Conservation (phyloP, 2,113 vertebrate genomes). For the Columba livia region DNA sequence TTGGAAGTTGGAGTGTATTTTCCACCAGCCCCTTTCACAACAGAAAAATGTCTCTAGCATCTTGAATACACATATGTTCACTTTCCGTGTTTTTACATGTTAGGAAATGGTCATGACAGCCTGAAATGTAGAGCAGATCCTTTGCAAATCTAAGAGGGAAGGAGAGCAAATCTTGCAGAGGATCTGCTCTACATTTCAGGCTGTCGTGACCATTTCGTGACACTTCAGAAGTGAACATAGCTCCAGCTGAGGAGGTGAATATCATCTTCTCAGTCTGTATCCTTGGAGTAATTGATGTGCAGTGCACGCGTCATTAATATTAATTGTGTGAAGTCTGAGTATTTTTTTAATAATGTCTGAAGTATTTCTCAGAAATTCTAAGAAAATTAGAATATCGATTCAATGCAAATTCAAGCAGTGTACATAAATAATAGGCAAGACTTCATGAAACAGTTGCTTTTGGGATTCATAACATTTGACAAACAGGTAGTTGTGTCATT, state of each 20-base stretch:
- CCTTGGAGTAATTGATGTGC: not conserved
- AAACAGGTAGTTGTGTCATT: not conserved
- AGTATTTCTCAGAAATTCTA: not conserved
- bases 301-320: not conserved
- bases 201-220: too few relatives aligned
- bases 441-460: not conserved
- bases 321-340: not conserved
- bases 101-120: not conserved
- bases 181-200: not conserved
- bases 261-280: not conserved
- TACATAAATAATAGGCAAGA: not conserved
- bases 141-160: too few relatives aligned
- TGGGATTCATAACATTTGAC: not conserved
- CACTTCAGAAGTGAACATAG: not conserved
- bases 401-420: not conserved
- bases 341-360: not conserved
- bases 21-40: not conserved
- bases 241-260: not conserved
- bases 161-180: not conserved
- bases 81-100: not conserved
- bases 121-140: not conserved
- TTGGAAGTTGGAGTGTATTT: not conserved
- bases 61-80: not conserved
- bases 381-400: not conserved
- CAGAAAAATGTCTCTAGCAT: not conserved